phyloP scores from a whole-genome alignment of 2,888 invertebrate genomes.

The Andricus quercusramuli region DNA sequence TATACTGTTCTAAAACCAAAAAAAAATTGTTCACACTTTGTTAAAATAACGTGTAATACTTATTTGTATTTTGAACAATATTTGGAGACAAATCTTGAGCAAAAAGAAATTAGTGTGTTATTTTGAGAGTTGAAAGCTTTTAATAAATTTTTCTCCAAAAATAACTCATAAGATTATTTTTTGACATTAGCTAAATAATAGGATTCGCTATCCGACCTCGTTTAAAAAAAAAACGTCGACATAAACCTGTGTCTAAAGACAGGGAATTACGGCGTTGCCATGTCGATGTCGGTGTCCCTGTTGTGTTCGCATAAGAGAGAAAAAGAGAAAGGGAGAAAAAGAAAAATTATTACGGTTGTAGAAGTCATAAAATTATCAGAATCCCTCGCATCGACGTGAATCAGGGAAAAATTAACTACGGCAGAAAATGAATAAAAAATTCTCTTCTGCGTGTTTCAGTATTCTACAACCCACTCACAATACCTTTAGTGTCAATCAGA shows the following conservation, averaged over 20 bases:
- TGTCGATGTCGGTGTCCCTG: conserved; percentile 65
- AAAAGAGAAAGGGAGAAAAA: conserved; percentile 32
- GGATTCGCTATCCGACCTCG: not conserved
- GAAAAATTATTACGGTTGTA: conserved; percentile 35
- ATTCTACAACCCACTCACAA: conserved; percentile 19
- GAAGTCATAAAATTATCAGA: conserved; percentile 35
- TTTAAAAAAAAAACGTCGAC: not conserved
- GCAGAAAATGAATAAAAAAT: conserved; percentile 12
- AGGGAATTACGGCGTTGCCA: conserved; percentile 70
- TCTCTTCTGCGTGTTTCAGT: not conserved
- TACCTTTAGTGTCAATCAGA: conserved; percentile 25
- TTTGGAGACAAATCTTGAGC: no score
- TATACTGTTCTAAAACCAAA: no score
- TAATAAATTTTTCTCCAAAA: no score
- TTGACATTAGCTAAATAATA: not conserved
- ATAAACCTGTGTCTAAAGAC: conserved; percentile 36
- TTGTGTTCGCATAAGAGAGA: conserved; percentile 70
- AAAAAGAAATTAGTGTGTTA: no score
- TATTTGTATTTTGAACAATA: no score
- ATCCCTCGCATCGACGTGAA: conserved; percentile 2
- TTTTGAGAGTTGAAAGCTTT: no score
- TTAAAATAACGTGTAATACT: no score
- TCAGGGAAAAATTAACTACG: conserved; percentile 11
- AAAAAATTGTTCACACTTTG: no score
- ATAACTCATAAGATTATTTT: not conserved